phyloP scores from a whole-genome alignment of 1,140 invertebrate species.

The Drosophila tsacasi region DNA sequence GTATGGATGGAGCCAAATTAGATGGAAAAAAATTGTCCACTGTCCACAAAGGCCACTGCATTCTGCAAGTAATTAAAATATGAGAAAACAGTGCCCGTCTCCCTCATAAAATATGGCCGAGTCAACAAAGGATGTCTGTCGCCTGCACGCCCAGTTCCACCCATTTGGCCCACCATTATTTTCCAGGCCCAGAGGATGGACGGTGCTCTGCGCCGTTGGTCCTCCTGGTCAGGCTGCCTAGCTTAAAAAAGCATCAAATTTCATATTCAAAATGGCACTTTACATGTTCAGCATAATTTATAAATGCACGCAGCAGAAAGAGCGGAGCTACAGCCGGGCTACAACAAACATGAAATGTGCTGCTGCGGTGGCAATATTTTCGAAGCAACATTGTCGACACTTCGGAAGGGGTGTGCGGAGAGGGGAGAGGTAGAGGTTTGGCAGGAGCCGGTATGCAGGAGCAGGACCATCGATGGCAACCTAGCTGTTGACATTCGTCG shows the following conservation, averaged over 20 bases:
- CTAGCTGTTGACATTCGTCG: constrained; percentile 20
- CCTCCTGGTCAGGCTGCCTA: constrained; percentile 46
- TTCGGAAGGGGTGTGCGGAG: constrained; percentile 11
- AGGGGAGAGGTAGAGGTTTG: neutral
- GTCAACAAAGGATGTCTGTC: constrained; percentile 53
- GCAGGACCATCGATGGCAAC: constrained; percentile 62
- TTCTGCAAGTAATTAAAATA: constrained; percentile 82
- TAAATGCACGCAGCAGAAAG: constrained; percentile 72
- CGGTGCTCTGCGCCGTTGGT: constrained; percentile 1
- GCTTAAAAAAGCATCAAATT: constrained; percentile 85
- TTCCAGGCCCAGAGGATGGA: neutral
- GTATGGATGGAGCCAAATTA: constrained; percentile 63
- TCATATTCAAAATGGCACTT: constrained; percentile 85
- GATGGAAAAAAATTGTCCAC: constrained; percentile 68
- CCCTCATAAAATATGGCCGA: constrained; percentile 63
- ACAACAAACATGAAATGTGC: constrained; percentile 75
- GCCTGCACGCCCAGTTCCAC: neutral
- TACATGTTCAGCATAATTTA: constrained; percentile 85
- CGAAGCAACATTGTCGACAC: constrained; percentile 81
- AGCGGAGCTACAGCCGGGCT: constrained; percentile 36
- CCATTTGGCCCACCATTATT: neutral
- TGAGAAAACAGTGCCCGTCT: constrained; percentile 40
- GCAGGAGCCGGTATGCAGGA: neutral
- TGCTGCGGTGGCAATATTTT: constrained; percentile 80
- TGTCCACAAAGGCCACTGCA: constrained; percentile 41